A percentile compares a stretch with the other conserved stretches of the same genome.
Conservation (phyloP, 2,113 vertebrate species). For the Tinamus guttatus region DNA sequence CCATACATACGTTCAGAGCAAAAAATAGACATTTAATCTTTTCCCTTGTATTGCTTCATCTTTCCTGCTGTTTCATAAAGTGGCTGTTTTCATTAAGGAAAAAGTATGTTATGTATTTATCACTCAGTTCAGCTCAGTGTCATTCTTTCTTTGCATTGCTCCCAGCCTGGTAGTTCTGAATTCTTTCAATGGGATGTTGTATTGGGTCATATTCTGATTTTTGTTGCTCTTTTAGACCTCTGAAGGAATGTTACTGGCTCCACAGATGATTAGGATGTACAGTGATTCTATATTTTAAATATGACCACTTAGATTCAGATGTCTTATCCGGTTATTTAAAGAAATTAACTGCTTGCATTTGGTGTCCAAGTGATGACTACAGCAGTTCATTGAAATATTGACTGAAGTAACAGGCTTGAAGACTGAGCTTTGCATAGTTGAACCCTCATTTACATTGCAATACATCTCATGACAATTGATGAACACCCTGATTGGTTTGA, state of each 20-base stretch:
- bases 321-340: not conserved
- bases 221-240: not conserved
- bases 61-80: slow-evolving; percentile 13
- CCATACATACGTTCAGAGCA: slow-evolving; percentile 37
- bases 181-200: not conserved
- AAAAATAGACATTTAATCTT: slow-evolving; percentile 12
- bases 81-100: not conserved
- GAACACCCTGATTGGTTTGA: not conserved
- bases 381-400: not conserved
- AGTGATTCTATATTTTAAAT: not conserved
- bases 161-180: not conserved
- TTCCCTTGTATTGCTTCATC: slow-evolving; percentile 4
- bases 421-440: not conserved
- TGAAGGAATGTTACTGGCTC: not conserved
- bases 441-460: not conserved
- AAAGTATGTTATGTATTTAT: not conserved
- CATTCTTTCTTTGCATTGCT: not conserved
- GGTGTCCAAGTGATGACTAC: not conserved
- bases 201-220: not conserved
- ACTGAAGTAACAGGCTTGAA: not conserved
- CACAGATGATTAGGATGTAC: not conserved
- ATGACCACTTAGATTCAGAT: not conserved
- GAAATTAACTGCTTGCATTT: not conserved
- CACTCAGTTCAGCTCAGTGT: not conserved
- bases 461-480: not conserved